phyloP scores from a whole-genome alignment of 2,797 vertebrate species.

The Nasua narica region DNA sequence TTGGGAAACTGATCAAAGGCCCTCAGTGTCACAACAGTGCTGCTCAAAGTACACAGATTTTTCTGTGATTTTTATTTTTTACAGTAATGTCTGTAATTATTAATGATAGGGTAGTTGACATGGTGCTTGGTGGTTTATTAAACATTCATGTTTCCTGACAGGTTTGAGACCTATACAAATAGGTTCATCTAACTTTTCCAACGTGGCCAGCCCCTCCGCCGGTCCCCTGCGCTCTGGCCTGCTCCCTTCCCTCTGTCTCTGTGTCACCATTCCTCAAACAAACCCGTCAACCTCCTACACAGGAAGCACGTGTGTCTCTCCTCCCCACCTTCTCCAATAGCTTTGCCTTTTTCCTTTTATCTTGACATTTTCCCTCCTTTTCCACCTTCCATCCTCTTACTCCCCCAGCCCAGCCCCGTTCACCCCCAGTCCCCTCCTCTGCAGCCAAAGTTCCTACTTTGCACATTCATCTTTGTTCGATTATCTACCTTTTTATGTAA shows the following conservation, averaged over 20 bases:
- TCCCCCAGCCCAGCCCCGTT: background rate
- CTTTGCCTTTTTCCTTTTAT: background rate
- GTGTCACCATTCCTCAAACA: background rate
- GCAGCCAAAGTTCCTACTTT: background rate
- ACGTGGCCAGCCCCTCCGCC: background rate
- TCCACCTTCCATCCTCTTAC: background rate
- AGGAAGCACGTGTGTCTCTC: background rate
- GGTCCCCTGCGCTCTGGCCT: background rate
- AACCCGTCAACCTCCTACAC: background rate
- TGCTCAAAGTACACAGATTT: constrained; percentile 10
- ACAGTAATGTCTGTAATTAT: constrained; percentile 49
- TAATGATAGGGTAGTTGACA: constrained; percentile 49
- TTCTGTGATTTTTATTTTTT: constrained; percentile 1
- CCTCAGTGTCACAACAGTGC: background rate
- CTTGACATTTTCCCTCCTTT: background rate
- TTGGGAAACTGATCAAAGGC: constrained; percentile 5
- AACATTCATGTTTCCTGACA: background rate
- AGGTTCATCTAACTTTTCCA: background rate
- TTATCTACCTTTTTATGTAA: background rate
- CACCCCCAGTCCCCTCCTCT: background rate
- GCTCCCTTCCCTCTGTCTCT: background rate
- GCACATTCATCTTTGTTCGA: background rate
- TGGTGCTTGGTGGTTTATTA: background rate
- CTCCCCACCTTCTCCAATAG: background rate
- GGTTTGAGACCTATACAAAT: background rate